Base-by-base conservation (phyloP, 2,797 vertebrate species). In the Neopelma chrysocephalum region DNA sequence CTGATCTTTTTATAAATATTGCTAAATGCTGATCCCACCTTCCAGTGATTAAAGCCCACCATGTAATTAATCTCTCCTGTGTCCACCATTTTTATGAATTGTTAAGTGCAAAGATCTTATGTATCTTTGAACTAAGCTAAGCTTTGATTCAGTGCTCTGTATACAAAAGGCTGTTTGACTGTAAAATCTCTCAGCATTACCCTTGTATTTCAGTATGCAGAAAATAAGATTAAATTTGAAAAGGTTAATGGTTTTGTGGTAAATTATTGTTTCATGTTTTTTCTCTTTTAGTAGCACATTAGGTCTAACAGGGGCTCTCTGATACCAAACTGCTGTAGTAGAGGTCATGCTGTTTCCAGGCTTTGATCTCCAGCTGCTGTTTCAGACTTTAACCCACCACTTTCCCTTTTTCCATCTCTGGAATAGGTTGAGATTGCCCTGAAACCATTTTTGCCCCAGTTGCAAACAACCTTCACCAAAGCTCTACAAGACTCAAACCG, bases 381-480 rank as follows among this genome's bases (percentile, higher is more conserved):
- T 87, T 71, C 64, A 72, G 32, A 54, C 57, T 31, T 11, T 13
- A 81, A 54, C 15, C 16, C 21, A 32, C 23, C 18, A 25, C n/a
- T 71, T 65, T 38, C 40, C 48, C 7, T 36, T 77, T 65, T 78
- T 86, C 66, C 31, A 3, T 88, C 54, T 42, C 48, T 77, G 66
- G 20, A 71, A 6, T 83, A 99, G 99, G 99, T 99, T 93, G 99
- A 99, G 66, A 99, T 99, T 51, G 99, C 98, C 83, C 97, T 99
- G 97, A 99, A 99, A 97, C 99, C 99, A 2, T 99, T 99, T 98
- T 98, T 99, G 96, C 99, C 99, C 29, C 99, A 99, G 93, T 97
- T 99, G 79, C 99, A 99, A 98, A 99, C 99, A 90, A 99, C 99
- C 50, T 99, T 99, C 97, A 98, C 99, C 51, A 99, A 99, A 97